Evolutionary conservation across 2,888 invertebrate genomes (phyloP).

Genomic region (Rosalia funebris): DNA sequence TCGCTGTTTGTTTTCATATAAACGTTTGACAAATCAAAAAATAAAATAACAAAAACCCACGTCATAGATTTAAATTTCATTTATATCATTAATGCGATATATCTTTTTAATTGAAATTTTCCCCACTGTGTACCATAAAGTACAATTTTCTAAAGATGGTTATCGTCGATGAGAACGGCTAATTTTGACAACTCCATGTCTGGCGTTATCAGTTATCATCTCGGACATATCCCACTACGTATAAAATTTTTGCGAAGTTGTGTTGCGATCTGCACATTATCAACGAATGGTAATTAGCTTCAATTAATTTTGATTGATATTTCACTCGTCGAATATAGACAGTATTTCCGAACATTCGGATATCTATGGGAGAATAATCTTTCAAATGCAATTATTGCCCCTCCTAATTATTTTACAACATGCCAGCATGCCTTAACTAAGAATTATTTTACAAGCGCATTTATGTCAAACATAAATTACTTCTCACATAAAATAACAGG

Average conservation of each 20-base stretch:
- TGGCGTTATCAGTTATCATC: too few relatives aligned
- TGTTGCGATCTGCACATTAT: not conserved
- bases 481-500: not conserved
- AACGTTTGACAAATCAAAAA: constrained; percentile 19
- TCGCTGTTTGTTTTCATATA: constrained; percentile 48
- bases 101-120: too few relatives aligned
- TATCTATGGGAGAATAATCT: constrained; percentile 5
- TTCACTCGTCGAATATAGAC: not conserved
- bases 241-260: not conserved
- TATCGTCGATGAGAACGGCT: too few relatives aligned
- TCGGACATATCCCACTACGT: too few relatives aligned
- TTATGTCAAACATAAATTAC: constrained; percentile 5
- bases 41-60: constrained; percentile 3
- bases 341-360: not conserved
- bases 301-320: constrained; percentile 11
- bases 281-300: not conserved
- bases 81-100: too few relatives aligned
- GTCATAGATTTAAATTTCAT: too few relatives aligned
- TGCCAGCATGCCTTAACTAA: constrained; percentile 5
- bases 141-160: too few relatives aligned
- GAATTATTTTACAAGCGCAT: constrained; percentile 11
- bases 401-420: constrained; percentile 7
- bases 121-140: too few relatives aligned
- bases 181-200: too few relatives aligned
- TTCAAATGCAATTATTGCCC: constrained; percentile 17